Evolutionary conservation across 2,888 invertebrate genomes (phyloP).

Genomic region (Drosophila prostipennis): DNA sequence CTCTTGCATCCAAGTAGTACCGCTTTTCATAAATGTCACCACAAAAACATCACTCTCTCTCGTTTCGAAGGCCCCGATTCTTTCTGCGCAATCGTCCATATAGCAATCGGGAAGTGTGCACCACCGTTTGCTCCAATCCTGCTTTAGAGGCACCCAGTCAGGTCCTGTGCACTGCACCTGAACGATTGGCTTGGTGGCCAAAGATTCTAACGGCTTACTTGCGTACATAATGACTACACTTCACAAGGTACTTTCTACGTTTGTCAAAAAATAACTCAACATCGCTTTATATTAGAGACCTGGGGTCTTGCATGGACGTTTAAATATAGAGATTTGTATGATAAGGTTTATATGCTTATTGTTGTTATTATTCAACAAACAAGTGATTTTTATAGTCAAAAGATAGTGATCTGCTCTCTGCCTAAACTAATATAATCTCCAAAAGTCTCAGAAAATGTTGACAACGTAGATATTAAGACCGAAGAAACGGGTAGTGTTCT

Average conservation of each 20-base stretch:
- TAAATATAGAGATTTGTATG: not conserved
- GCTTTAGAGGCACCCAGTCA: constrained; percentile 41
- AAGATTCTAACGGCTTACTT: constrained; percentile 15
- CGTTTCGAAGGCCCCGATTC: constrained; percentile 56
- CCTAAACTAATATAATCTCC: too few species aligned
- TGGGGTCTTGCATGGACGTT: not conserved
- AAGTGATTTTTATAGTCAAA: too few species aligned
- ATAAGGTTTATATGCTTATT: not conserved
- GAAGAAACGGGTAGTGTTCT: too few species aligned
- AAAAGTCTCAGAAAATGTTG: too few species aligned
- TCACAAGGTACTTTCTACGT: not conserved
- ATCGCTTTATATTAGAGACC: not conserved
- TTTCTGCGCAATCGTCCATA: not conserved
- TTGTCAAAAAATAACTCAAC: not conserved
- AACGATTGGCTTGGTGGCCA: constrained; percentile 6
- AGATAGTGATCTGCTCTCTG: too few species aligned
- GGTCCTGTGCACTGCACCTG: constrained; percentile 16
- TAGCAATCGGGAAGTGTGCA: constrained; percentile 42
- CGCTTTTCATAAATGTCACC: constrained; percentile 58
- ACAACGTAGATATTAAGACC: too few species aligned
- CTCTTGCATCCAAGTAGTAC: constrained; percentile 72
- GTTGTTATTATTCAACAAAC: too few species aligned
- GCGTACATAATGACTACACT: constrained; percentile 17
- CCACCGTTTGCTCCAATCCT: constrained; percentile 45
- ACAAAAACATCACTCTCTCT: constrained; percentile 60